Evolutionary conservation across 2,113 vertebrate genomes (phyloP), one percentile per base, ranked within the genome.

Genomic region (Pangasianodon hypophthalmus): DNA sequence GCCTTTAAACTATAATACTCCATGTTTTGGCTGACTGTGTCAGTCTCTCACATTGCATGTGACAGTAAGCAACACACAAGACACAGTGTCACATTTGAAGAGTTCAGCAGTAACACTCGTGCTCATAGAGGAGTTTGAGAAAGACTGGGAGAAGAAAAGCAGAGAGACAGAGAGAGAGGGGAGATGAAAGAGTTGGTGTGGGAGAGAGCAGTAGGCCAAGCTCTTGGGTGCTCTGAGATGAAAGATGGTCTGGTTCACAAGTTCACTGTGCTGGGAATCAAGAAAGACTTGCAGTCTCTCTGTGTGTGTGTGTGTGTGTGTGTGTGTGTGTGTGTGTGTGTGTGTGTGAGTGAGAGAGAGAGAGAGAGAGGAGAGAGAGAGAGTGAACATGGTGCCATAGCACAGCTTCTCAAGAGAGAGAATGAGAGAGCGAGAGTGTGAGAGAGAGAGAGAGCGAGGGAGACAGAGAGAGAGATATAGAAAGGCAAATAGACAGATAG

Each of bases 231-330:
- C 84, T 88, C 41, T 5, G 83, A 87, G 88, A 87, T 87, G 62
- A 89, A 83, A 89, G 90, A 88, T 86, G 48, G 41, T 58, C 75
- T 86, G 90, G 58, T 83, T 88, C 18, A 91, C 83, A 86, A 91
- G 90, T 89, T 91, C 90, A 91, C 62, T 54, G 77, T 67, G 58
- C 58, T 48, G 87, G 21, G 58, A 81, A 52, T 37, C 24, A 19
- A 84, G 44, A 50, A 88, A 81, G 67, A 83, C 84, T 91, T 77
- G 79, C 90, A 86, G 62, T 71, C 29, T 62, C 41, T 50, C 41
- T 60, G 54, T 62, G 24, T 54, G 64, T 71, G 21, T 88, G n/a
- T 77, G 88, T 37, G 54, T 67, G 37, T 52, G 69, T 44, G 71
- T 79, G 46, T 48, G 44, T 50, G 46, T 50, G 24, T 80, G 77